A percentile compares a stretch with the other conserved stretches of the same genome.
phyloP scores from a whole-genome alignment of 2,113 vertebrate genomes.

The Gnathonemus longibarbis region DNA sequence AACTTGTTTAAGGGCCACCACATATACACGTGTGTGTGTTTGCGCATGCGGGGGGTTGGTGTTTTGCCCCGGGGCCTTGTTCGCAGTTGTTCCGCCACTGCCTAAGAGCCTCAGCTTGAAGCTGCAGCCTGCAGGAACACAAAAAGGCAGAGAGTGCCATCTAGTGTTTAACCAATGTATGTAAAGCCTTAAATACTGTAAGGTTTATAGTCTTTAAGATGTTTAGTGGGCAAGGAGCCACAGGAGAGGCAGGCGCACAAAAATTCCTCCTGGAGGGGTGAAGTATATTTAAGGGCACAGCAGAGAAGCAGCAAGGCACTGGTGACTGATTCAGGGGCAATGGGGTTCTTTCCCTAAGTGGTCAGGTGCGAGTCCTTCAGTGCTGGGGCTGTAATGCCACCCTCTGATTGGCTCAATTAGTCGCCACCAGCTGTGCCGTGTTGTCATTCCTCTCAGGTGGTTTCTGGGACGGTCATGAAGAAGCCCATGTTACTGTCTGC shows the following conservation, averaged over 20 bases:
- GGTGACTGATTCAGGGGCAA: background rate
- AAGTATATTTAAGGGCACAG: background rate
- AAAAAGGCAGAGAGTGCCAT: background rate
- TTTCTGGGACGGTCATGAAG: background rate
- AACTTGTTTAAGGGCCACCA: no score
- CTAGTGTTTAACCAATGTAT: background rate
- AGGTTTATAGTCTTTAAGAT: no score
- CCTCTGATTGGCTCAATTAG: background rate
- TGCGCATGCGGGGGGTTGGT: no score
- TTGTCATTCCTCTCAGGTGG: background rate
- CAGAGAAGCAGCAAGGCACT: background rate
- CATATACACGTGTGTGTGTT: no score
- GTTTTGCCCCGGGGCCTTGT: no score
- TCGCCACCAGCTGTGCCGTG: background rate
- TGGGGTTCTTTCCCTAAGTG: background rate
- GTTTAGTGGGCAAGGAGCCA: no score
- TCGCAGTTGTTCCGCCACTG: no score
- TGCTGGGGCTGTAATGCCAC: background rate
- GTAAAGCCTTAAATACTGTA: background rate
- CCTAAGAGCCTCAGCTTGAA: no score
- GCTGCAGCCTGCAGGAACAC: background rate
- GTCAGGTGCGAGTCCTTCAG: background rate
- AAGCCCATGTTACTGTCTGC: background rate
- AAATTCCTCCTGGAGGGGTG: no score
- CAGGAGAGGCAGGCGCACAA: no score